Evolutionary conservation across 1,140 invertebrate species (phyloP).

Genomic region (Argopecten irradians): DNA sequence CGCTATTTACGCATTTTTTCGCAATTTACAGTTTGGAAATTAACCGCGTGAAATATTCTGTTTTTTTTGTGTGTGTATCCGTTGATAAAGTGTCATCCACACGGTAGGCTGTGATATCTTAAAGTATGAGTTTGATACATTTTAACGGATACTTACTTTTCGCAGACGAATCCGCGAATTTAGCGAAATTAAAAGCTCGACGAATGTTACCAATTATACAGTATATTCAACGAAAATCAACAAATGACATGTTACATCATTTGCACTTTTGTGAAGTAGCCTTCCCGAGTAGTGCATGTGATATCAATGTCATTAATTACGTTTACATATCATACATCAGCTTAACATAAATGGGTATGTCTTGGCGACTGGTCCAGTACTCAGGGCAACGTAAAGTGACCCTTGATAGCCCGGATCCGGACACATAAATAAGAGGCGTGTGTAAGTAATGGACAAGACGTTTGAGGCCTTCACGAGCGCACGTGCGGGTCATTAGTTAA

Average conservation of each 20-base stretch:
- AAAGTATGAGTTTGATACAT: too few relatives aligned
- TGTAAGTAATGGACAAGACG: slow-evolving; percentile 21
- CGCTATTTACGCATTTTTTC: too few relatives aligned
- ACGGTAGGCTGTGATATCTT: too few relatives aligned
- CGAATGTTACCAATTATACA: too few relatives aligned
- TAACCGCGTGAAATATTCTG: too few relatives aligned
- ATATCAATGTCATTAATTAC: neutral
- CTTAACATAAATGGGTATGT: slow-evolving; percentile 18
- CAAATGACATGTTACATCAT: neutral
- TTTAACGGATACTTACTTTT: too few relatives aligned
- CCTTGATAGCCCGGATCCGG: neutral
- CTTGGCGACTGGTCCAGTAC: neutral
- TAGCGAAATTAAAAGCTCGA: too few relatives aligned
- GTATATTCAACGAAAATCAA: too few relatives aligned
- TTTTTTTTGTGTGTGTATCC: too few relatives aligned
- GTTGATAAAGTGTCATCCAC: too few relatives aligned
- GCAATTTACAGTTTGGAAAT: too few relatives aligned
- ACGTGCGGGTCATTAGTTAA: slow-evolving; percentile 11
- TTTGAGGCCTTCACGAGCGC: neutral
- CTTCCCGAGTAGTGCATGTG: neutral
- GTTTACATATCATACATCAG: neutral
- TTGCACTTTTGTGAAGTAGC: neutral
- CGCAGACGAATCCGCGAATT: too few relatives aligned
- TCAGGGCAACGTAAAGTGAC: neutral
- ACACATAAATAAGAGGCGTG: slow-evolving; percentile 15